Evolutionary conservation across 2,797 vertebrate genomes (phyloP).

Genomic region (Lacerta viridis): DNA sequence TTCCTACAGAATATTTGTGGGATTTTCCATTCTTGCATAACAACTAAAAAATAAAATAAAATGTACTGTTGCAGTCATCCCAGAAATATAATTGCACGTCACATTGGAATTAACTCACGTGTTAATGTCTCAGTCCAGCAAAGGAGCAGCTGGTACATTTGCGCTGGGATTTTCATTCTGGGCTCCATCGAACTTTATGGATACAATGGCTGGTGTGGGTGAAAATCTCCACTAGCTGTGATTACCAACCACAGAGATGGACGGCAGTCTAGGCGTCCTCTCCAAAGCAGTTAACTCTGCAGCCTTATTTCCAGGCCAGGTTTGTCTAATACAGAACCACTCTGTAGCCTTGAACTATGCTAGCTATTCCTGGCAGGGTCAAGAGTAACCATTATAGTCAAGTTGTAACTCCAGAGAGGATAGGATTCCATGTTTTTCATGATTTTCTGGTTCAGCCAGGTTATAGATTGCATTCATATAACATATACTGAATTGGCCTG

Average conservation of each 20-base stretch:
- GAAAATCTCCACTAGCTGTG: background rate
- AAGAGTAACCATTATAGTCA: background rate
- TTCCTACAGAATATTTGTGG: background rate
- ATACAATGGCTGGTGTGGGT: background rate
- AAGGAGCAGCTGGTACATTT: background rate
- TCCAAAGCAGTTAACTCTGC: background rate
- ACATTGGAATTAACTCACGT: background rate
- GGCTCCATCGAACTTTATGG: background rate
- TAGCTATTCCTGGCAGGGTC: background rate
- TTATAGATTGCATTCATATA: background rate
- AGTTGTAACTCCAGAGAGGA: background rate
- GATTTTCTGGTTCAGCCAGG: background rate
- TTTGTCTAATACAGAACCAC: background rate
- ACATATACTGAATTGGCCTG: too few relatives aligned
- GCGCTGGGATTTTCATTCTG: background rate
- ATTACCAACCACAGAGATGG: background rate
- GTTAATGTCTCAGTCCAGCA: background rate
- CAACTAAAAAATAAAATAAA: background rate
- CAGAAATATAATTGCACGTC: background rate
- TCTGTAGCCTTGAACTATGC: background rate
- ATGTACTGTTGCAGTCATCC: background rate
- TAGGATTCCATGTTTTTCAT: background rate
- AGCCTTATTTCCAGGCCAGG: background rate
- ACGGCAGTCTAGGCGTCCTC: too few relatives aligned
- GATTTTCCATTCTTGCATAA: background rate